Percentiles rank a stretch among this genome's conserved stretches.
These are phyloP conservation scores for Lacerta viridis DNA, from an alignment of 2,797 vertebrate species.

Conservation along the genomic window DNA sequence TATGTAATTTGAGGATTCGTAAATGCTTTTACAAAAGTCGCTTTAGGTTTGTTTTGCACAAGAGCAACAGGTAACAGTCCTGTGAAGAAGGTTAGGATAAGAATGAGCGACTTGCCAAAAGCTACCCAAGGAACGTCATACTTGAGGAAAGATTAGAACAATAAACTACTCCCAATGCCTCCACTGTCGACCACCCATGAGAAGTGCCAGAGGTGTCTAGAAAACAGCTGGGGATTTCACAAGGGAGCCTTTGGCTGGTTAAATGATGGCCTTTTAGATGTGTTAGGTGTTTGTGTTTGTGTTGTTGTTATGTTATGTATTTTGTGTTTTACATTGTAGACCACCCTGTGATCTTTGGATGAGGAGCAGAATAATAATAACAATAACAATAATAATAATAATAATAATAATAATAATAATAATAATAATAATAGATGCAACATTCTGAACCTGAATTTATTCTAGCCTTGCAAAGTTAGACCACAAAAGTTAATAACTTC, in stretches of 20 bases:
- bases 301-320: too few relatives aligned
- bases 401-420: background rate
- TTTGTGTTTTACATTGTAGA: too few relatives aligned
- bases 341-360: too few relatives aligned
- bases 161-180: background rate
- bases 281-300: too few relatives aligned
- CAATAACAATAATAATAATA: too few relatives aligned
- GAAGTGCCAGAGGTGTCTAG: background rate
- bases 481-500: background rate
- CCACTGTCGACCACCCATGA: conserved; percentile 3
- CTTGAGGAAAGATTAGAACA: background rate
- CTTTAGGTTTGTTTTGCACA: background rate
- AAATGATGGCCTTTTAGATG: too few relatives aligned
- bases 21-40: too few relatives aligned
- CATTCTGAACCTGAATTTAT: background rate
- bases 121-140: background rate
- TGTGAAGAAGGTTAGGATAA: background rate
- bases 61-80: background rate
- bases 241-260: too few relatives aligned
- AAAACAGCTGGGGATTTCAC: conserved; percentile 5
- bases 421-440: background rate
- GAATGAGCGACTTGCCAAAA: background rate
- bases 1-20: background rate
- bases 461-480: background rate
- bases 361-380: too few relatives aligned